These are phyloP conservation scores for Liparis tanakae DNA, from an alignment of 2,797 vertebrate genomes.

Conservation along the genomic window DNA sequence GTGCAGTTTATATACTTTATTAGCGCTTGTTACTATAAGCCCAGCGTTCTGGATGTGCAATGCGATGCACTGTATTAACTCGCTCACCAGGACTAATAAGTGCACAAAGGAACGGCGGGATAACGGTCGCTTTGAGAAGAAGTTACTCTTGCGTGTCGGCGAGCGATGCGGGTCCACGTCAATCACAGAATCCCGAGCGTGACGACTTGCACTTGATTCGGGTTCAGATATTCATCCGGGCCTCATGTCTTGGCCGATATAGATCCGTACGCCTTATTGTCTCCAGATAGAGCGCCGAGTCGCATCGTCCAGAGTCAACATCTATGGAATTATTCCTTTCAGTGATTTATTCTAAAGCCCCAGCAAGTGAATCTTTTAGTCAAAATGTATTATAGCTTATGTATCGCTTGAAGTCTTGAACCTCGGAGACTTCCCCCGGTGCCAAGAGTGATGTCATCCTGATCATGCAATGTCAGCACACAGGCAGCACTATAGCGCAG, in stretches of 20 bases:
- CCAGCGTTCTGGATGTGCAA: constrained; percentile 72
- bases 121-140: constrained; percentile 53
- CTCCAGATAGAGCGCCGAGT: constrained; percentile 31
- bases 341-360: constrained; percentile 28
- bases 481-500: constrained; percentile 34
- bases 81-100: constrained; percentile 73
- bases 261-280: constrained; percentile 22
- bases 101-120: constrained; percentile 48
- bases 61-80: constrained; percentile 68
- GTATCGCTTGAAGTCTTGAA: constrained; percentile 21
- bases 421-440: constrained; percentile 10
- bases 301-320: constrained; percentile 37
- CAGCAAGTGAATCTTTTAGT: constrained; percentile 23
- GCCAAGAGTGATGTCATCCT: constrained; percentile 32
- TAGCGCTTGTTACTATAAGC: constrained; percentile 81
- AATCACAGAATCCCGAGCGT: constrained; percentile 49
- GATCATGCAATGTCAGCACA: constrained; percentile 14
- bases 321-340: constrained; percentile 27
- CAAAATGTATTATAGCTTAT: constrained; percentile 23
- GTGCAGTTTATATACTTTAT: constrained; percentile 85
- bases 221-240: constrained; percentile 34
- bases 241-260: constrained; percentile 48
- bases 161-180: constrained; percentile 51
- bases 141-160: constrained; percentile 45
- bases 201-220: constrained; percentile 44